phyloP scores from a whole-genome alignment of 2,888 invertebrate species.

The Athetis lepigone region DNA sequence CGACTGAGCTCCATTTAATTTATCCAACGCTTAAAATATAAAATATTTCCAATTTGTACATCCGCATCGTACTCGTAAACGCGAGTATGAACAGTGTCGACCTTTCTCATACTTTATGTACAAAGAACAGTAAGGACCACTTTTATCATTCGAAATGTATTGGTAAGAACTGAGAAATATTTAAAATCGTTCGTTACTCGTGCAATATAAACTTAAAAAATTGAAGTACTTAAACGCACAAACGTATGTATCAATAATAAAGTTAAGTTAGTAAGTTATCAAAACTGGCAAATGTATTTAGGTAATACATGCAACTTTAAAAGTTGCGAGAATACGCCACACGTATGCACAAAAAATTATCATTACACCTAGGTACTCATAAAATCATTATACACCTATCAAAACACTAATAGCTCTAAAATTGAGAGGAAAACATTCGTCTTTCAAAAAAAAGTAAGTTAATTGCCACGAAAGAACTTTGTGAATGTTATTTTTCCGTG shows the following conservation, averaged over 20 bases:
- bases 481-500: slow-evolving; percentile 1
- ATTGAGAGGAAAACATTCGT: not conserved
- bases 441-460: not conserved
- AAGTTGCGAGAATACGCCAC: slow-evolving; percentile 12
- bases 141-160: slow-evolving; percentile 35
- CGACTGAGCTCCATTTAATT: not conserved
- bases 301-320: not conserved
- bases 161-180: slow-evolving; percentile 40
- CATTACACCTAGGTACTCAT: not conserved
- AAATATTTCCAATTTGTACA: slow-evolving; percentile 51
- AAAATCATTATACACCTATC: not conserved
- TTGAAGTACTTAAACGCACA: slow-evolving; percentile 4
- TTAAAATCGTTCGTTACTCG: slow-evolving; percentile 18
- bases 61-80: slow-evolving; percentile 58
- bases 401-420: not conserved
- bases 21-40: slow-evolving; percentile 37
- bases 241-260: slow-evolving; percentile 14
- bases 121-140: slow-evolving; percentile 27
- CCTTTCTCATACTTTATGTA: slow-evolving; percentile 48
- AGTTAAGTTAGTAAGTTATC: slow-evolving; percentile 11
- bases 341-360: not conserved
- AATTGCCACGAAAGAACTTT: not conserved
- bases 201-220: slow-evolving; percentile 12
- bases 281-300: no score
- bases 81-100: slow-evolving; percentile 41